Evolutionary conservation across 2,113 vertebrate species (phyloP), one percentile per base, ranked within the genome.

Genomic region (Aleadryas rufinucha): DNA sequence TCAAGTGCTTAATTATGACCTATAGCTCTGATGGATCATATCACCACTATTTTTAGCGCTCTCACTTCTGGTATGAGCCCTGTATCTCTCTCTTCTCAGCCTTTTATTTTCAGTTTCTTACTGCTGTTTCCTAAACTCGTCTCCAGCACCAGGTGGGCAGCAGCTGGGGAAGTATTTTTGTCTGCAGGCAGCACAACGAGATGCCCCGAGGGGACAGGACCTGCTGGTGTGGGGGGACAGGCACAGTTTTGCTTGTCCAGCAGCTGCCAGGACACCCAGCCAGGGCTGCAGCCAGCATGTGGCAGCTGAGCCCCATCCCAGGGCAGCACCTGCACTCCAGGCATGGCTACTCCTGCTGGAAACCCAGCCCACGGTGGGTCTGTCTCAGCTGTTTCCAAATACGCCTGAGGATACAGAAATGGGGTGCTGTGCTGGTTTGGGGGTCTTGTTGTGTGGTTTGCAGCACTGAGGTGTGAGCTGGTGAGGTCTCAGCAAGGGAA

Each of bases 161-260:
- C 95, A 97, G 90, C 94, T 96, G 95, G 74, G 42, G 61, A 66
- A 54, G 54, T 96, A 94, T 95, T 96, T 97, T 91, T 83, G 74
- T 96, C 88, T 61, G 70, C 1, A 1, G 39, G 54, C 7, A n/a
- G 60, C 76, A 47, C 78, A 89, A 23, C 0, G 1, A 53, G 79
- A 24, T 1, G 19, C 30, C 50, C 42, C 2, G 1, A 56, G 26
- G 59, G 8, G 27, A 23, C 33, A 19, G 44, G 19, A 57, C 4
- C 44, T 64, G 44, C 50, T 65, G 44, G 7, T 44, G 31, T 37
- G 22, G 42, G 52, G 68, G 52, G 15, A 54, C 13, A 13, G 77
- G 44, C 39, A 35, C 28, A 39, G 53, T 20, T 89, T 41, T 42
- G 21, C 16, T 41, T 20, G 21, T 59, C 24, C 61, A 82, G 69